A percentile compares a stretch with the other conserved stretches of the same genome.
phyloP scores from a whole-genome alignment of 2,113 vertebrate species.

The Oriolus oriolus region DNA sequence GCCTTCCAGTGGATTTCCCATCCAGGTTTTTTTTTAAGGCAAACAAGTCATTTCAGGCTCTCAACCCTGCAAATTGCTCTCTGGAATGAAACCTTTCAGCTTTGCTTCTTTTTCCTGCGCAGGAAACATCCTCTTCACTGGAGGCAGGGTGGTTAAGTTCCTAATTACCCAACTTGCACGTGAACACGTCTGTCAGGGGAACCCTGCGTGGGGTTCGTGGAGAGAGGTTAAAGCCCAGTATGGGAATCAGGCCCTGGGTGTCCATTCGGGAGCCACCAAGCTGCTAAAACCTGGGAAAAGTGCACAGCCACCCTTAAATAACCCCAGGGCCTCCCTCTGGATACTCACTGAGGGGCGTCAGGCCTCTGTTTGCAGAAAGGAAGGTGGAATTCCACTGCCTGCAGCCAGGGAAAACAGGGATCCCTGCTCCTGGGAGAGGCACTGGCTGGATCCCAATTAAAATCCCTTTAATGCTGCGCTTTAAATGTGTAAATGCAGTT shows the following conservation, averaged over 20 bases:
- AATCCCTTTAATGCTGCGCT: not conserved
- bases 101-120: not conserved
- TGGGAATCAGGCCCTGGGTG: not conserved
- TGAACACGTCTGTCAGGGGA: not conserved
- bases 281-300: not conserved
- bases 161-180: not conserved
- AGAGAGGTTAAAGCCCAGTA: not conserved
- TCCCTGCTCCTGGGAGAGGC: not conserved
- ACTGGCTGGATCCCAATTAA: not conserved
- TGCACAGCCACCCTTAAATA: not conserved
- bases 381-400: not conserved
- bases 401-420: not conserved
- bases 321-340: not conserved
- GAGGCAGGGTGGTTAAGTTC: not conserved
- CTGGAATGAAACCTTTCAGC: not conserved
- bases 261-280: not conserved
- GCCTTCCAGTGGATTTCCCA: not conserved
- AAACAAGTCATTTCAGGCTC: not conserved
- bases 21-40: not conserved
- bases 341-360: not conserved
- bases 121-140: not conserved
- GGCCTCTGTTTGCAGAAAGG: not conserved
- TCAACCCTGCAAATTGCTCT: not conserved
- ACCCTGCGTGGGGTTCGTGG: not conserved
- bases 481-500: not conserved